Evolutionary conservation across 2,113 vertebrate species (phyloP).

Genomic region (Heloderma charlesbogerti): DNA sequence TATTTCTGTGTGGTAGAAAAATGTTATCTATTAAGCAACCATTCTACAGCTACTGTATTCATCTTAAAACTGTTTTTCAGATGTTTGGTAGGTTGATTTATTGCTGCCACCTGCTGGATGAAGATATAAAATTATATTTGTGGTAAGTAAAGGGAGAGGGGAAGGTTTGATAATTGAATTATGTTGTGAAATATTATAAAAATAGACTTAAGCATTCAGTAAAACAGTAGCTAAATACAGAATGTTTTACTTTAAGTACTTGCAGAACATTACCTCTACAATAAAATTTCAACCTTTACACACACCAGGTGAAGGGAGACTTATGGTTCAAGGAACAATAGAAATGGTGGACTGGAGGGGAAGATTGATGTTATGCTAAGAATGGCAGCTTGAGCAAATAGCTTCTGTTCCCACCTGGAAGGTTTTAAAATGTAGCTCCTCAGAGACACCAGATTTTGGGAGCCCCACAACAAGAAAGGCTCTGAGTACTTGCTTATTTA

Average conservation of each 20-base stretch:
- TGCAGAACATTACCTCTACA: background rate
- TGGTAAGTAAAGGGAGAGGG: background rate
- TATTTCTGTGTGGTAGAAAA: background rate
- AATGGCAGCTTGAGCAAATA: background rate
- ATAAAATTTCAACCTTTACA: background rate
- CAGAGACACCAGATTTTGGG: background rate
- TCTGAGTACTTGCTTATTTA: background rate
- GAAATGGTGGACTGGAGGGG: background rate
- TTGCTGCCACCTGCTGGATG: constrained; percentile 70
- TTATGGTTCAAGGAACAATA: background rate
- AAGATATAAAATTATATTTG: constrained; percentile 12
- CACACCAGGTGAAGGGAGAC: background rate
- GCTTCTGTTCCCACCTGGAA: background rate
- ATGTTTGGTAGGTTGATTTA: constrained; percentile 30
- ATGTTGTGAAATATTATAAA: background rate
- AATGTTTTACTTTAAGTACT: background rate
- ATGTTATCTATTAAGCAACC: background rate
- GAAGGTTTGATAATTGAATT: accelerated
- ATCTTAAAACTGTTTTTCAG: background rate
- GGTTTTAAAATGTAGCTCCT: background rate
- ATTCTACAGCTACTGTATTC: background rate
- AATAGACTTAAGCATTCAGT: background rate
- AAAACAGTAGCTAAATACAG: background rate
- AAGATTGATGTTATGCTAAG: background rate
- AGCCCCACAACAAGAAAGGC: background rate